Conservation (phyloP, 2,888 invertebrate species). For the Caenorhabditis afra region DNA sequence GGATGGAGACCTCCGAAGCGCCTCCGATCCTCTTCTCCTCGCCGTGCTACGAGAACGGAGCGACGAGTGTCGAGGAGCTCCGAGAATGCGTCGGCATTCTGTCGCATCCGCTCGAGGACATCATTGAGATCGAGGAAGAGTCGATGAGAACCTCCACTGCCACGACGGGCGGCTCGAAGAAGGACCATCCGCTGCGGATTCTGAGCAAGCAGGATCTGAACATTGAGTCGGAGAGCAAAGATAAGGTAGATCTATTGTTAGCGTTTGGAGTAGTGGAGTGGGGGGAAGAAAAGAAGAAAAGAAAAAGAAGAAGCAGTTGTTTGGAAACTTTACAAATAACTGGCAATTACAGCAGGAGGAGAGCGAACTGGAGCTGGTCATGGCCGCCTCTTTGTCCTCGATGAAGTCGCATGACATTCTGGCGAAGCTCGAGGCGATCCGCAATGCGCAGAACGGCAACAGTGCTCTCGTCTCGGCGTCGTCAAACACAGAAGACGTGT, state of each 20-base stretch:
- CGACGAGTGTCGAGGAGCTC: slow-evolving; percentile 34
- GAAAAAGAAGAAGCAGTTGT: neutral
- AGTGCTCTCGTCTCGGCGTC: slow-evolving; percentile 31
- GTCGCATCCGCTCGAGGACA: slow-evolving; percentile 73
- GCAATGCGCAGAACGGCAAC: slow-evolving; percentile 34
- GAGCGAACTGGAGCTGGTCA: slow-evolving; percentile 85
- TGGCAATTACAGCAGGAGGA: slow-evolving; percentile 45
- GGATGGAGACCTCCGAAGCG: slow-evolving; percentile 69
- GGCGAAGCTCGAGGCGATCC: slow-evolving; percentile 66
- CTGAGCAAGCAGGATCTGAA: slow-evolving; percentile 63
- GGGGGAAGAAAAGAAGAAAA: slow-evolving; percentile 44
- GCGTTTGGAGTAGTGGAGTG: neutral
- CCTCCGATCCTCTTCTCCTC: slow-evolving; percentile 50
- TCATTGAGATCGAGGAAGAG: slow-evolving; percentile 74
- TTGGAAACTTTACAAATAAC: neutral
- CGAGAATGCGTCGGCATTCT: slow-evolving; percentile 62
- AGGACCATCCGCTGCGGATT: slow-evolving; percentile 66
- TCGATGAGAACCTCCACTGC: slow-evolving; percentile 61
- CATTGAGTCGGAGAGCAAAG: slow-evolving; percentile 42
- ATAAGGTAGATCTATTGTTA: slow-evolving; percentile 32
- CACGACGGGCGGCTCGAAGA: slow-evolving; percentile 47
- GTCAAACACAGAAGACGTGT: slow-evolving; percentile 57
- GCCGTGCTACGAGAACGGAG: slow-evolving; percentile 46
- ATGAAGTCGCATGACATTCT: slow-evolving; percentile 76
- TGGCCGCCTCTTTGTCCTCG: slow-evolving; percentile 77